Conservation (phyloP, 2,888 invertebrate species). For the Cerastis rubricosa region DNA sequence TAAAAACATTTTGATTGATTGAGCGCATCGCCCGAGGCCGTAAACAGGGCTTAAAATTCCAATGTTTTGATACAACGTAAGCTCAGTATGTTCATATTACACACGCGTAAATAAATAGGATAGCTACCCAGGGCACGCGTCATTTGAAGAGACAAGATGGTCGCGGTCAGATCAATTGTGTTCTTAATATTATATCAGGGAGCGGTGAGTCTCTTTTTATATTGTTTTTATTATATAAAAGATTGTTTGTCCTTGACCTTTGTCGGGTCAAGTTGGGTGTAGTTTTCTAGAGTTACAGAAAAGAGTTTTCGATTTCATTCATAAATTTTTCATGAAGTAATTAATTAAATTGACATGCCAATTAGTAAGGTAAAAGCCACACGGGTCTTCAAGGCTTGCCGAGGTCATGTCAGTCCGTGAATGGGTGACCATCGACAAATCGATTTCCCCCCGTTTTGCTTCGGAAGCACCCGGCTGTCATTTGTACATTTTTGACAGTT, state of each 20-base stretch:
- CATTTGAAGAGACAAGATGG: conserved; percentile 25
- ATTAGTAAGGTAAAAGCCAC: neutral
- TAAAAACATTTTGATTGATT: too few relatives aligned
- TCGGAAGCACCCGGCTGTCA: neutral
- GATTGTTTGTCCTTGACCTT: neutral
- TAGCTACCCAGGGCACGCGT: neutral
- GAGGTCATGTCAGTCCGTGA: neutral
- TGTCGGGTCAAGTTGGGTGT: neutral
- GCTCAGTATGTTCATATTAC: conserved; percentile 27
- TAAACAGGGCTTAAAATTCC: neutral
- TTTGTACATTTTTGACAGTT: neutral
- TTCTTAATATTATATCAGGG: conserved; percentile 20
- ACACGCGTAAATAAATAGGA: neutral
- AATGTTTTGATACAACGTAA: conserved; percentile 23
- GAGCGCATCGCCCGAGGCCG: neutral
- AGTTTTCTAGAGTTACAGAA: neutral
- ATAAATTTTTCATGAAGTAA: neutral
- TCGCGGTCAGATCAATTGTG: neutral
- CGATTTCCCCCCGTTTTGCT: neutral
- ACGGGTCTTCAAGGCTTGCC: neutral
- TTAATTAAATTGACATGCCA: neutral
- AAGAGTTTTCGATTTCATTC: neutral
- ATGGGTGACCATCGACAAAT: neutral
- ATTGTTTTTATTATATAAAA: neutral
- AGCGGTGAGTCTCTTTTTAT: conserved; percentile 37